Conservation (phyloP, 2,113 vertebrate genomes). For the Herpailurus yagouaroundi region DNA sequence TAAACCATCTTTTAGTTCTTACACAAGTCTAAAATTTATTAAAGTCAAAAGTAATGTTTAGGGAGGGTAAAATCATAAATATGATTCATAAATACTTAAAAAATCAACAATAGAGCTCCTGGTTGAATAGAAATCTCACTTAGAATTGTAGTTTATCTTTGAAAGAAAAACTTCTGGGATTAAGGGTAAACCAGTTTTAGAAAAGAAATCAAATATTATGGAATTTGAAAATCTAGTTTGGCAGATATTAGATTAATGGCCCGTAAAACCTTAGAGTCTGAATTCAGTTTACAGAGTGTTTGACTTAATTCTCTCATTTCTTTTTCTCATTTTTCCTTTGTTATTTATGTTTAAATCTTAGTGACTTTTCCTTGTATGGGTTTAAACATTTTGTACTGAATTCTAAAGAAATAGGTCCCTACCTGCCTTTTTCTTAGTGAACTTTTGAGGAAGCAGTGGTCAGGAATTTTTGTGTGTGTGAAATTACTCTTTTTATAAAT, state of each 20-base stretch:
- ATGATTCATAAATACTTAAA: constrained; percentile 79
- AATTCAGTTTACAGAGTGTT: constrained; percentile 74
- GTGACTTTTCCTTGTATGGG: constrained; percentile 52
- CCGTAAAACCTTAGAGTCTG: constrained; percentile 69
- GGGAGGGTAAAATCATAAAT: constrained; percentile 78
- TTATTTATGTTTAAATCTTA: constrained; percentile 65
- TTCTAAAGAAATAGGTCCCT: constrained; percentile 16
- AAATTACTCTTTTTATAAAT: constrained; percentile 36
- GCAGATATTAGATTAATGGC: constrained; percentile 76
- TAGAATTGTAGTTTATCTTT: constrained; percentile 79
- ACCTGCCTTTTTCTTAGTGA: neutral
- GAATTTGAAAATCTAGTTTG: constrained; percentile 80
- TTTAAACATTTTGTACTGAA: constrained; percentile 65
- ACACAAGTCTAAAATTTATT: constrained; percentile 71
- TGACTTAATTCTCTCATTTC: constrained; percentile 78
- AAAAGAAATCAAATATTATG: constrained; percentile 79
- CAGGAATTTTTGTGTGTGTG: neutral
- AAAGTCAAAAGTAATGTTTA: constrained; percentile 82
- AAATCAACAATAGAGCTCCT: constrained; percentile 60
- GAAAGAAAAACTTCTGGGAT: constrained; percentile 82
- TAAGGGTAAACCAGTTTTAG: constrained; percentile 76
- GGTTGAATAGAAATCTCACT: constrained; percentile 74
- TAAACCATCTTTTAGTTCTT: constrained; percentile 73
- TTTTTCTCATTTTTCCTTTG: constrained; percentile 54
- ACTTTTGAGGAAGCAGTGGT: constrained; percentile 15